Base-by-base conservation (phyloP, 2,113 vertebrate species). In the Festucalex cinctus region DNA sequence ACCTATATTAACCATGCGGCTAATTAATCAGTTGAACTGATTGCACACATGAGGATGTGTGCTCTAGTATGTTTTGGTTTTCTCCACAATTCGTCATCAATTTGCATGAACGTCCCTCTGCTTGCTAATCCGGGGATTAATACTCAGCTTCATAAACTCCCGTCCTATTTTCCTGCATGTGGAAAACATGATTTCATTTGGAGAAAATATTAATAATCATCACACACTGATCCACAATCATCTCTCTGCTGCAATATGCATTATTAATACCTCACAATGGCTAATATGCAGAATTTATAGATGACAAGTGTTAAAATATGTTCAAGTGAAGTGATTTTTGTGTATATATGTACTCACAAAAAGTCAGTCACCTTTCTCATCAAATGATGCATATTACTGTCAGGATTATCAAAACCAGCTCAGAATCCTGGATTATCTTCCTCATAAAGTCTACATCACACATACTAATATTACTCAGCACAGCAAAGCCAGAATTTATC, bases 51-150 rank as follows among this genome's bases (percentile, higher is more conserved):
- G 37, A 26, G 5, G 35, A 9, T 58, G 56, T 9, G 43, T 46
- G 16, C 43, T 83, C 76, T 17, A 6, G 43, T 59, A n/a, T 32
- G 36, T 79, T 75, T 69, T 22, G 43, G 5, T 37, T 69, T 68
- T 60, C 35, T 78, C 28, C 22, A 56, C 39, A 69, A 79, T 74
- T 75, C 64, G 39, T 44, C 39, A 62, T 62, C 60, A 43, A 62
- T 53, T 65, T 53, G 1, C 75, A 76, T 65, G 71, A 70, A 75
- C 76, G 58, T 65, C 79, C 70, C 44, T 65, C 70, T 61, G 1
- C 76, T 70, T 83, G 76, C 17, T 91, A 91, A 91, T 91, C 89
- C 87, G 51, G 62, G 85, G 88, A 91, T 90, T 90, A 90, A 70
- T 26, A 76, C 65, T 16, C 68, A 70, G 65, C 74, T 74, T 79